Conservation (phyloP, 2,888 invertebrate genomes). For the Philonicus albiceps region DNA sequence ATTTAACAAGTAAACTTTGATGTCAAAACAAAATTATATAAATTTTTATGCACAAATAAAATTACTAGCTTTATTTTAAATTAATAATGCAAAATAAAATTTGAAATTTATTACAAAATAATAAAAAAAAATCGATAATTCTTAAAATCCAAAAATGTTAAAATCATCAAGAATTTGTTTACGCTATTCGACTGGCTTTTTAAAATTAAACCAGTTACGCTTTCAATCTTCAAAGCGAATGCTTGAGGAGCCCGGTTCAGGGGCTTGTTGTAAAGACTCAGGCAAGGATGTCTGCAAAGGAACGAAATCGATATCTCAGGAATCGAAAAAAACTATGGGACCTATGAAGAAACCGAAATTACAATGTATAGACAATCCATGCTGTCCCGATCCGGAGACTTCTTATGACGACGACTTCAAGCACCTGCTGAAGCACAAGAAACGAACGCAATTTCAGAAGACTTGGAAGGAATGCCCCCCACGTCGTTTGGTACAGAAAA, state of each 20-base stretch:
- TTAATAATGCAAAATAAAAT: background rate
- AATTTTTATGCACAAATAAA: too few species aligned
- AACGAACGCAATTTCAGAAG: background rate
- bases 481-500: background rate
- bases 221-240: background rate
- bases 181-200: background rate
- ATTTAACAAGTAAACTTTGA: too few species aligned
- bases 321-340: background rate
- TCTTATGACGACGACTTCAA: background rate
- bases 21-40: background rate
- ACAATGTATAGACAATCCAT: background rate
- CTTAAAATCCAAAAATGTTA: background rate
- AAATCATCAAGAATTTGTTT: background rate
- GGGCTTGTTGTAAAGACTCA: background rate
- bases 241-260: background rate
- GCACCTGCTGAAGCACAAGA: background rate
- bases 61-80: background rate
- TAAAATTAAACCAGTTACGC: background rate
- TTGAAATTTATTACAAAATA: background rate
- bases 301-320: background rate
- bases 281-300: background rate
- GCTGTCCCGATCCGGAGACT: background rate
- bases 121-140: background rate
- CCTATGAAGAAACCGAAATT: background rate
- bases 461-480: constrained; percentile 1